phyloP scores from a whole-genome alignment of 1,140 invertebrate species.

The Drosophila azteca region DNA sequence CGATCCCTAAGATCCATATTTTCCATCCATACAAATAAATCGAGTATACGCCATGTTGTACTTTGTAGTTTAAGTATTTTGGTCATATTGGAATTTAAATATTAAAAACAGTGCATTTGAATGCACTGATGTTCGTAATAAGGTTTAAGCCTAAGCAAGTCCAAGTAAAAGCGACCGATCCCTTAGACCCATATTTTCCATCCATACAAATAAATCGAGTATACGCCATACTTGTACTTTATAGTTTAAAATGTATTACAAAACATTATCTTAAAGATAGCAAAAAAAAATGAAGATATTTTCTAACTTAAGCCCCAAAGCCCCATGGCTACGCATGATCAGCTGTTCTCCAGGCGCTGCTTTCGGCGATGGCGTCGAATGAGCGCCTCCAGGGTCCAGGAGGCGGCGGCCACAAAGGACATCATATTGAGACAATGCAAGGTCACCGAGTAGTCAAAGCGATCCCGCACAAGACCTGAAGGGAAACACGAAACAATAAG shows the following conservation, averaged over 20 bases:
- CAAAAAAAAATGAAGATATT: constrained; percentile 14
- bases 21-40: background rate
- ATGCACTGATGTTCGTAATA: no score
- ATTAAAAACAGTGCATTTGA: no score
- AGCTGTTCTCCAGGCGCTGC: constrained; percentile 25
- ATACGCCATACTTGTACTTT: background rate
- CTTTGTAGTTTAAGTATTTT: background rate
- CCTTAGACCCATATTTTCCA: no score
- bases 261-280: constrained; percentile 17
- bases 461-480: constrained; percentile 86
- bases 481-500: background rate
- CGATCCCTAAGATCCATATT: no score
- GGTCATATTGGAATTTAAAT: no score
- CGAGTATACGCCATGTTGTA: no score
- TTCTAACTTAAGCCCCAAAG: background rate
- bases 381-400: constrained; percentile 84
- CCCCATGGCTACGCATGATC: background rate
- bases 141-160: no score
- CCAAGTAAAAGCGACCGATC: no score
- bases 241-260: constrained; percentile 5
- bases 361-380: constrained; percentile 58
- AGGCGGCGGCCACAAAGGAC: constrained; percentile 86
- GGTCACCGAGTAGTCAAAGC: constrained; percentile 85
- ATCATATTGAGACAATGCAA: constrained; percentile 87
- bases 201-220: background rate